Percentiles rank a stretch among this genome's conserved stretches.
These are phyloP conservation scores for Aplidium turbinatum DNA, from an alignment of 23 tunicate species.

Conservation along the genomic window DNA sequence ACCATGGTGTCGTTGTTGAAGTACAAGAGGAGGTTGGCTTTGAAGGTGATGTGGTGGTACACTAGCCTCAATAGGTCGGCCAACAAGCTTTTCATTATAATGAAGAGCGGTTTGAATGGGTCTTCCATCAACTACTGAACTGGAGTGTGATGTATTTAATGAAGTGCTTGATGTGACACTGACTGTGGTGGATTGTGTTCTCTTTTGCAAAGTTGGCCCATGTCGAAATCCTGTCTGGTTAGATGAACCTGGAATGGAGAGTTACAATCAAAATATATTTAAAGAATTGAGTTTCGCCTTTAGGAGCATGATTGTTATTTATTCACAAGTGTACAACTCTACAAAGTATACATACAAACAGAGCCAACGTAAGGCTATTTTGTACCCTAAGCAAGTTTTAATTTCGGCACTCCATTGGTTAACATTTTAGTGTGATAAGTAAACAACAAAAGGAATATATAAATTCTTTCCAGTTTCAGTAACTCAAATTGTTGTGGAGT, in stretches of 20 bases:
- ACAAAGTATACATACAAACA: too few relatives aligned
- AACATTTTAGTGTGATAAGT: too few relatives aligned
- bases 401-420: too few relatives aligned
- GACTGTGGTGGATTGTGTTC: slow-evolving; percentile 11
- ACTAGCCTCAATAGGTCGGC: neutral
- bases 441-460: too few relatives aligned
- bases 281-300: neutral
- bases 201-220: slow-evolving; percentile 84
- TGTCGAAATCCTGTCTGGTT: slow-evolving; percentile 51
- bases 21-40: too few relatives aligned
- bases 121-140: neutral
- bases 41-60: slow-evolving; percentile 20
- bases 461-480: too few relatives aligned
- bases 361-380: too few relatives aligned
- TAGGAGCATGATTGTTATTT: neutral
- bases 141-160: neutral
- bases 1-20: slow-evolving; percentile 35
- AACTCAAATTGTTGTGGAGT: too few relatives aligned
- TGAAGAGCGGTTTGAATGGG: neutral
- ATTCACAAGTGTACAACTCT: too few relatives aligned
- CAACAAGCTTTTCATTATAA: neutral
- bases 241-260: slow-evolving; percentile 12
- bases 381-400: too few relatives aligned
- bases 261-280: neutral
- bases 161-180: neutral